These are phyloP conservation scores for Chrysochloris asiatica DNA, from an alignment of 2,113 vertebrate genomes.

Conservation along the genomic window DNA sequence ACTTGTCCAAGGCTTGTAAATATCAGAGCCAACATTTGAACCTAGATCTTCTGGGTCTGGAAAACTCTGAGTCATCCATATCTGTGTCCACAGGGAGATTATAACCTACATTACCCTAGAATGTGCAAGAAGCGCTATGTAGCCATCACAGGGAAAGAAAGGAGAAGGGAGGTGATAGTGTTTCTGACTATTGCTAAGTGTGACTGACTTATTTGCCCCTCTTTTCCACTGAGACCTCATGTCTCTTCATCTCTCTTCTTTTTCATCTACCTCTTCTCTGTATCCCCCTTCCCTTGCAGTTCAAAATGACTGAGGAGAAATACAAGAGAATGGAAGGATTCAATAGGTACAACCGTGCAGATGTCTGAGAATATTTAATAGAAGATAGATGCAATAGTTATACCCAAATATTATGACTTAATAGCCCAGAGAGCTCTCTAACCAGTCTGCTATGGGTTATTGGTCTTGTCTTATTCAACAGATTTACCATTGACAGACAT, in stretches of 20 bases:
- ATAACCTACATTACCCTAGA: not conserved
- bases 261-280: not conserved
- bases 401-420: not conserved
- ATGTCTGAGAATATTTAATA: not conserved
- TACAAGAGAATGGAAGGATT: not conserved
- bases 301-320: not conserved
- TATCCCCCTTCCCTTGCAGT: not conserved
- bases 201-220: not conserved
- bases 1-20: not conserved
- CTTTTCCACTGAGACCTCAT: not conserved
- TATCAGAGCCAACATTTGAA: conserved; percentile 11
- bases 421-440: not conserved
- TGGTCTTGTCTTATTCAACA: not conserved
- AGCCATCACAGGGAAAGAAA: not conserved
- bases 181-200: not conserved
- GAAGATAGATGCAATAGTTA: not conserved
- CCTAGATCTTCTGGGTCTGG: not conserved
- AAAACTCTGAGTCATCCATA: not conserved
- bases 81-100: not conserved
- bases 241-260: not conserved
- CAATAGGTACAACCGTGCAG: not conserved
- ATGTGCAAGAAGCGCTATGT: not conserved
- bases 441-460: not conserved
- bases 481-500: not conserved
- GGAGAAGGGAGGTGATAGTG: not conserved